Evolutionary conservation across 2,113 vertebrate genomes (phyloP).

Genomic region (Uria lomvia): DNA sequence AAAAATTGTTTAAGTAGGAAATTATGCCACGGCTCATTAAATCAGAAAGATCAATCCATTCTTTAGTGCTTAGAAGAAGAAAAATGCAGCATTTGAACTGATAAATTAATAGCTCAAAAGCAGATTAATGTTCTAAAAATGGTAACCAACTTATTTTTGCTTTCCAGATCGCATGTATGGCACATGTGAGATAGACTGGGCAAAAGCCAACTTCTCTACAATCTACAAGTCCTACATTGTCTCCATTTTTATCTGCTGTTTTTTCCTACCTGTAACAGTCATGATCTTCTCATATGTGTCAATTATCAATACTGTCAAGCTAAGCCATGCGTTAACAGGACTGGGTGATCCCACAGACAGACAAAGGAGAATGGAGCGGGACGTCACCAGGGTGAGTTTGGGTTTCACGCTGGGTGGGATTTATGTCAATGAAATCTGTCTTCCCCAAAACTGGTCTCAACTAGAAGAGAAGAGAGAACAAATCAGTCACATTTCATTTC

Average conservation of each 20-base stretch:
- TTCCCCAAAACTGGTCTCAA: background rate
- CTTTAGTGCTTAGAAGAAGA: background rate
- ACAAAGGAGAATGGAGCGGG: constrained; percentile 80
- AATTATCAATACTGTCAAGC: constrained; percentile 85
- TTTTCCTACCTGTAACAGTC: constrained; percentile 79
- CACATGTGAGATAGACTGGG: constrained; percentile 87
- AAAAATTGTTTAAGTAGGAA: background rate
- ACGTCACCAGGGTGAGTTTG: constrained; percentile 75
- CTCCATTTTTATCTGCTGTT: constrained; percentile 84
- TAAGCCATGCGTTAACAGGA: constrained; percentile 77
- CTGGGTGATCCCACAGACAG: constrained; percentile 73
- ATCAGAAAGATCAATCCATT: background rate
- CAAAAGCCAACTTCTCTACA: constrained; percentile 87
- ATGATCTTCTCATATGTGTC: constrained; percentile 82
- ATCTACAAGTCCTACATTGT: constrained; percentile 85
- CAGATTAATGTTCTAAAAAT: background rate
- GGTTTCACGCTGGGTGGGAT: background rate
- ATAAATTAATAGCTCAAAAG: background rate
- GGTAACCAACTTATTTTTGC: background rate
- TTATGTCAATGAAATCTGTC: background rate
- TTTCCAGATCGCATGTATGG: constrained; percentile 81
- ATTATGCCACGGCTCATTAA: background rate
- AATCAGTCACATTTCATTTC: background rate
- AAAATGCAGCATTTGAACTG: background rate
- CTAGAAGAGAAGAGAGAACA: background rate